Evolutionary conservation across 2,888 invertebrate genomes (phyloP).

Genomic region (Lydus trimaculatus): DNA sequence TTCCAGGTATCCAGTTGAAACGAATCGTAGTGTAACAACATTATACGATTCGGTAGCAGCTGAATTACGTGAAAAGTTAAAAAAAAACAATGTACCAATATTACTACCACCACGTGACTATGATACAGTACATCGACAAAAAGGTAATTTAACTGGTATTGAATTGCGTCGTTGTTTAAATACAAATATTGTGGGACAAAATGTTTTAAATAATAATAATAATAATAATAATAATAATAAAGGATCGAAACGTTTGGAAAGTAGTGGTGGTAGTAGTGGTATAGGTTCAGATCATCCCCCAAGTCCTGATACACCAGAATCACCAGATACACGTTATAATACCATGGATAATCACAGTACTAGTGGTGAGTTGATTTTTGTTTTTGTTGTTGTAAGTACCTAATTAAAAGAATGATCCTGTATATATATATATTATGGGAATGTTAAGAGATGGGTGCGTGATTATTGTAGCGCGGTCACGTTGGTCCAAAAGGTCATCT

Average conservation of each 20-base stretch:
- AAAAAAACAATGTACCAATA: slow-evolving; percentile 69
- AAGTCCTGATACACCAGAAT: slow-evolving; percentile 71
- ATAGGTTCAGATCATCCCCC: slow-evolving; percentile 90
- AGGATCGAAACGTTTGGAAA: slow-evolving; percentile 49
- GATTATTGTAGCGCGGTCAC: neutral
- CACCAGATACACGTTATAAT: slow-evolving; percentile 58
- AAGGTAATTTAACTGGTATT: slow-evolving; percentile 78
- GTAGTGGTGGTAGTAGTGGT: slow-evolving; percentile 80
- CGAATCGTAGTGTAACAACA: slow-evolving; percentile 68
- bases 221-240: slow-evolving; percentile 31
- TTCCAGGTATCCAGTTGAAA: slow-evolving; percentile 57
- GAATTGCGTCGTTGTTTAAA: slow-evolving; percentile 75
- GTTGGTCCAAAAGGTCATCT: slow-evolving; percentile 3
- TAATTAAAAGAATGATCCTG: neutral
- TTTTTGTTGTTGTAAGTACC: too few relatives aligned
- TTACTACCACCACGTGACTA: slow-evolving; percentile 93
- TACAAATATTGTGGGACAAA: slow-evolving; percentile 71
- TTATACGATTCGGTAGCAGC: slow-evolving; percentile 92
- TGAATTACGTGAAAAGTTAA: slow-evolving; percentile 82
- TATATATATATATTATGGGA: neutral
- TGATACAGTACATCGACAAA: slow-evolving; percentile 85
- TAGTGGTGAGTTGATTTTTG: slow-evolving; percentile 65
- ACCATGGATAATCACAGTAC: slow-evolving; percentile 69
- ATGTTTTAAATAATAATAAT: slow-evolving; percentile 38
- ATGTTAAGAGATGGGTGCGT: neutral